Evolutionary conservation across 1,140 invertebrate genomes (phyloP).

Genomic region (Drosophila busckii): DNA sequence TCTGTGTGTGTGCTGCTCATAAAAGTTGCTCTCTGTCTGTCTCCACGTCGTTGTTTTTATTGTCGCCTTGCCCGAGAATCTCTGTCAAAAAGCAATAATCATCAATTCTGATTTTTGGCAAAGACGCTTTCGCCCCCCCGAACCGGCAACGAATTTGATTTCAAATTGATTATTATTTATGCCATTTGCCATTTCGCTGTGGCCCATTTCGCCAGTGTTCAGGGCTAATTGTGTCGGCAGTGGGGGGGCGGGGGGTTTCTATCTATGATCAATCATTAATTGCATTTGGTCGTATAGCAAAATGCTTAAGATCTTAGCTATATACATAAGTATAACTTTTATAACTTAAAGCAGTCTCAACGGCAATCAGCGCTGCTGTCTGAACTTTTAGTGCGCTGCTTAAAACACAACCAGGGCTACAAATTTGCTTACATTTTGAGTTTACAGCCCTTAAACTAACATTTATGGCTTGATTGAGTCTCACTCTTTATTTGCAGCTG

Average conservation of each 20-base stretch:
- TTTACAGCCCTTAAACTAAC: too few relatives aligned
- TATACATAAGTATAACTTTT: too few relatives aligned
- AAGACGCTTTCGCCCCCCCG: background rate
- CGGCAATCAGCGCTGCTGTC: too few relatives aligned
- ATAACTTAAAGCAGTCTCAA: too few relatives aligned
- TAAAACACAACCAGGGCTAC: too few relatives aligned
- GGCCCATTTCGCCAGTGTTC: background rate
- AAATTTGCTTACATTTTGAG: too few relatives aligned
- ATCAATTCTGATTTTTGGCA: constrained; percentile 77
- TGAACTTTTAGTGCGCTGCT: too few relatives aligned
- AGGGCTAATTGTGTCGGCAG: constrained; percentile 41
- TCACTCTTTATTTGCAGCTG: too few relatives aligned
- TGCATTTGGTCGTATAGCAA: too few relatives aligned
- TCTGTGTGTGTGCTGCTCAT: constrained; percentile 1
- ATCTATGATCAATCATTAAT: too few relatives aligned
- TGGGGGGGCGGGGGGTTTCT: too few relatives aligned
- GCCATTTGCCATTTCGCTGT: constrained; percentile 19
- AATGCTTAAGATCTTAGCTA: background rate
- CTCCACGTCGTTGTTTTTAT: constrained; percentile 49
- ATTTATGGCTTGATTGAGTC: too few relatives aligned
- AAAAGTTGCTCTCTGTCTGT: constrained; percentile 6
- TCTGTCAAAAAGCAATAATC: constrained; percentile 79
- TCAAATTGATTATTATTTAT: constrained; percentile 79
- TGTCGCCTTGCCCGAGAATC: constrained; percentile 61
- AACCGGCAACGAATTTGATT: constrained; percentile 55